Percentiles rank a stretch among this genome's conserved stretches.
phyloP scores from a whole-genome alignment of 2,113 vertebrate species.

The Triplophysa dalaica region DNA sequence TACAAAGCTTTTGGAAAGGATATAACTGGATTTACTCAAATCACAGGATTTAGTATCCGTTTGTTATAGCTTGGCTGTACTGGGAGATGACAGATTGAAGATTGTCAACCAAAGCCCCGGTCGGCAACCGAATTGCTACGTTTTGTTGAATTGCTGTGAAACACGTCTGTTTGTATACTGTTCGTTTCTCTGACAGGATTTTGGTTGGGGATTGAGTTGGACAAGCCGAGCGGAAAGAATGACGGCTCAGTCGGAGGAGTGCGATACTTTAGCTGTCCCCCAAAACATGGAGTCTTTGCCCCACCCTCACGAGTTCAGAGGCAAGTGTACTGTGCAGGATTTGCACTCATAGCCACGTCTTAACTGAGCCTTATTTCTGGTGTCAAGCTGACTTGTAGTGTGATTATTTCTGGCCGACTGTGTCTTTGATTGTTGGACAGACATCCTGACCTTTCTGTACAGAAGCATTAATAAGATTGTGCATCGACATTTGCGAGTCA shows the following conservation, averaged over 20 bases:
- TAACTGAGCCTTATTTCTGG: neutral
- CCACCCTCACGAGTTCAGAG: slow-evolving; percentile 92
- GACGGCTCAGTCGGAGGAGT: slow-evolving; percentile 90
- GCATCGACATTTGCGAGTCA: slow-evolving; percentile 31
- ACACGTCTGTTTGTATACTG: neutral
- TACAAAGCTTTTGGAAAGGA: slow-evolving; percentile 18
- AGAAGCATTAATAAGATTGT: slow-evolving; percentile 27
- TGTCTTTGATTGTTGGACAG: slow-evolving; percentile 16
- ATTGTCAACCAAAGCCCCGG: slow-evolving; percentile 16
- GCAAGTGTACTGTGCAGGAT: slow-evolving; percentile 67
- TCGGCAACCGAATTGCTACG: neutral
- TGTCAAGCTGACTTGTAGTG: slow-evolving; percentile 1
- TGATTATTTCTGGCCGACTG: slow-evolving; percentile 18
- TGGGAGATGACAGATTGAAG: slow-evolving; percentile 27
- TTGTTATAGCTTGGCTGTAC: slow-evolving; percentile 3
- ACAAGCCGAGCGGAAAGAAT: slow-evolving; percentile 93
- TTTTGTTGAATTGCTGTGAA: neutral
- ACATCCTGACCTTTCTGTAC: slow-evolving; percentile 20
- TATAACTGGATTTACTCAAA: slow-evolving; percentile 27
- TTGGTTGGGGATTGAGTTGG: slow-evolving; percentile 94
- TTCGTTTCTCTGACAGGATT: slow-evolving; percentile 73
- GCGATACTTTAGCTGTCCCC: slow-evolving; percentile 89
- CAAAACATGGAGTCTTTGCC: slow-evolving; percentile 92
- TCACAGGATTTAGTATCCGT: slow-evolving; percentile 18
- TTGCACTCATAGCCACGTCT: neutral